A percentile compares a stretch with the other conserved stretches of the same genome.
These are phyloP conservation scores for Phrynosoma blainvillii DNA, from an alignment of 2,113 vertebrate genomes.

Conservation along the genomic window DNA sequence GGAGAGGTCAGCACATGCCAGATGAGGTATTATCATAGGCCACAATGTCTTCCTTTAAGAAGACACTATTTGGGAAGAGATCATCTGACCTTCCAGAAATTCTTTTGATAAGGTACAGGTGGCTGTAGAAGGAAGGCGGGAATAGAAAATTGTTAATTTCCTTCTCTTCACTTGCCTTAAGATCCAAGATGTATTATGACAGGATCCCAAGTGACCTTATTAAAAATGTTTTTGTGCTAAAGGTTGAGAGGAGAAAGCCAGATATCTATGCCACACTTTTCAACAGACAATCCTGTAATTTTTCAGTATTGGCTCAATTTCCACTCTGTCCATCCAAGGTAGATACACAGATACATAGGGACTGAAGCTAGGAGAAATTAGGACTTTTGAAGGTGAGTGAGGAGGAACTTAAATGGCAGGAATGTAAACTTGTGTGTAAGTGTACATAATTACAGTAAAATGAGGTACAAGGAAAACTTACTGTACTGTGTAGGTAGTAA, in stretches of 20 bases:
- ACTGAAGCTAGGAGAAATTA: background rate
- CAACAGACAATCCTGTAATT: background rate
- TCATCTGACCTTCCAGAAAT: background rate
- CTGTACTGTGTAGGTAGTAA: constrained; percentile 58
- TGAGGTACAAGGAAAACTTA: constrained; percentile 51
- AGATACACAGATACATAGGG: background rate
- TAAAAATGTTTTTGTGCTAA: background rate
- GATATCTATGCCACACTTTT: background rate
- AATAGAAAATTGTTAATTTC: background rate
- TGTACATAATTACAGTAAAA: background rate
- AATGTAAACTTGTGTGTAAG: background rate
- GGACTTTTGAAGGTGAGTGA: background rate
- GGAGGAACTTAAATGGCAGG: background rate
- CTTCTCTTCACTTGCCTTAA: background rate
- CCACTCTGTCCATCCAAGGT: background rate
- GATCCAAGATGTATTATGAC: background rate
- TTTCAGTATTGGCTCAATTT: background rate
- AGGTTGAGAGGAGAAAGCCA: background rate
- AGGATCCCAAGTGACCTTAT: too few species aligned
- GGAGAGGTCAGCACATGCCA: background rate
- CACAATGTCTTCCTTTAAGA: too few species aligned
- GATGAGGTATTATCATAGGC: background rate
- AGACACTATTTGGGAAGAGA: background rate
- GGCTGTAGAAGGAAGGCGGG: background rate
- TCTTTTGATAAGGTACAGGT: background rate